Evolutionary conservation across 2,113 vertebrate genomes (phyloP), one percentile per base, ranked within the genome.

Genomic region (Emydura subglobosa): DNA sequence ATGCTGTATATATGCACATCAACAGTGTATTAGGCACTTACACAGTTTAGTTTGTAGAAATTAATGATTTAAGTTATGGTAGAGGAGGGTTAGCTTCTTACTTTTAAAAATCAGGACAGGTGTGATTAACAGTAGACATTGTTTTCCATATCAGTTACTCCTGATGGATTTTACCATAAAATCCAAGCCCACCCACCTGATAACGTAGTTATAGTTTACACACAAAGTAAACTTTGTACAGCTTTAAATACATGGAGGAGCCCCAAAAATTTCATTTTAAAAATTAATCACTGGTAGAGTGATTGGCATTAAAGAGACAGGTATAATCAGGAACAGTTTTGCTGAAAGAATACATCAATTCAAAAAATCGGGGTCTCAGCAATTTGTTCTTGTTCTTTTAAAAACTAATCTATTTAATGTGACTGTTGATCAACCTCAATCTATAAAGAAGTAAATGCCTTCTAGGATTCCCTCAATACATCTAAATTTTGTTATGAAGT

Each of bases 261-360:
- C 74, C 86, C 22, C 87, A 94, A 7, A 44, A 78, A 47, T 53
- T n/a, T 87, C 80, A 86, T 94, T n/a, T 82, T 94, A 82, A 89
- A 95, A 95, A 95, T 68, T 27, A 95, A 89, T 68, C 25, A 81
- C 24, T 5, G 1, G 42, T 7, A 16, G 10, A 81, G 65, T 95
- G 85, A 51, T 47, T 89, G 81, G 95, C 80, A 93, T 86, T 88
- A 85, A 92, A 88, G 6, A 27, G 72, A 61, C 78, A 89, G 27
- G 65, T 85, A 87, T 31, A 95, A 94, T 57, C 65, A 88, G 59
- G 53, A 90, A 17, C 83, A 82, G 50, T 91, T 91, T 51, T 94
- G 54, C 79, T 86, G 87, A 74, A 13, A 16, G 85, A 83, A 95
- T 89, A 92, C 17, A 27, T 47, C 12, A 89, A 84, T 94, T 94